phyloP scores from a whole-genome alignment of 2,113 vertebrate genomes.

The Antennarius striatus region DNA sequence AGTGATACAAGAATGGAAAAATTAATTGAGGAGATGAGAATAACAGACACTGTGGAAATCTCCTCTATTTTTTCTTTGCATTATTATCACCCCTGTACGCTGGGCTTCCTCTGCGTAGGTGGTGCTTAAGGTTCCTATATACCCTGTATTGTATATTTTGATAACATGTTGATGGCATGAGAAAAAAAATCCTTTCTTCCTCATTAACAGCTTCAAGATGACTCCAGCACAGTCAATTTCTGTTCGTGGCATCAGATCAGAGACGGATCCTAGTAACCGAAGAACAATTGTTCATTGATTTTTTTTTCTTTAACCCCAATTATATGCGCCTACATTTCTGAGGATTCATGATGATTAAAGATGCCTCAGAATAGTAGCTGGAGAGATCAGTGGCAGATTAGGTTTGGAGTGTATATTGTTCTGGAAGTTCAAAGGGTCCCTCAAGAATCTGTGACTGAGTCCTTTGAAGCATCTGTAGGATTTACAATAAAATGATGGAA shows the following conservation, averaged over 20 bases:
- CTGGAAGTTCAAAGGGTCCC: conserved; percentile 25
- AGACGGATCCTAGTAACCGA: conserved; percentile 37
- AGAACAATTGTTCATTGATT: neutral
- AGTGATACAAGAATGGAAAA: neutral
- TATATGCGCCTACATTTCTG: conserved; percentile 31
- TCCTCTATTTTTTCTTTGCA: no score
- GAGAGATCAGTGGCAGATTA: conserved; percentile 43
- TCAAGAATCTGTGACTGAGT: conserved; percentile 8
- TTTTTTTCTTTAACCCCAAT: conserved; percentile 1
- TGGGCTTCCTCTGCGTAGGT: conserved; percentile 5
- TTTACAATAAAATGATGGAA: conserved; percentile 12
- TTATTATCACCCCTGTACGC: no score
- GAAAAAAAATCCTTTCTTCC: neutral
- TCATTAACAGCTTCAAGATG: conserved; percentile 14
- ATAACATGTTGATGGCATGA: conserved; percentile 5
- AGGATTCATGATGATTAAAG: conserved; percentile 50
- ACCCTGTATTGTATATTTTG: no score
- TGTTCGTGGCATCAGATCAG: conserved; percentile 20
- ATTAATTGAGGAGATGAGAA: conserved; percentile 16
- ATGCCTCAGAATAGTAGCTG: conserved; percentile 35
- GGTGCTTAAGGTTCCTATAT: neutral
- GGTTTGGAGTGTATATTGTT: conserved; percentile 65
- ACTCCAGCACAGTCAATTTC: conserved; percentile 25
- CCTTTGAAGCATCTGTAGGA: conserved; percentile 21
- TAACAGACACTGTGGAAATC: neutral